Evolutionary conservation across 1,140 invertebrate species (phyloP).

Genomic region (Achroia grisella): DNA sequence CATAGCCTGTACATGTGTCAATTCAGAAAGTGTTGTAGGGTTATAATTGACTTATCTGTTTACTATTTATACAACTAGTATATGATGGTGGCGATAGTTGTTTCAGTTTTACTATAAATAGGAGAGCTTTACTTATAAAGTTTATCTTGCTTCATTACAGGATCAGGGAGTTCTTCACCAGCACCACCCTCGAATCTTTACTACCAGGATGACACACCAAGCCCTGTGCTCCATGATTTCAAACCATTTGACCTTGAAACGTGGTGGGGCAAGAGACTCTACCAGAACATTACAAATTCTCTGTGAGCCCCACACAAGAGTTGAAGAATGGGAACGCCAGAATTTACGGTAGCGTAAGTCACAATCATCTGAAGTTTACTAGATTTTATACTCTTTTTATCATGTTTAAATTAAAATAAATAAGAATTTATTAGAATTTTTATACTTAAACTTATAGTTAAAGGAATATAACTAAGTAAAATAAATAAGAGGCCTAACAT

Average conservation of each 20-base stretch:
- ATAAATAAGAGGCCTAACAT: no score
- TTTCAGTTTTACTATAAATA: no score
- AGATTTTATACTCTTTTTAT: constrained; percentile 37
- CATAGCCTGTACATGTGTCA: no score
- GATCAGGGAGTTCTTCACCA: constrained; percentile 60
- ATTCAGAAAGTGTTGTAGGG: no score
- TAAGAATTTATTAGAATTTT: neutral
- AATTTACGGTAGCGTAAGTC: constrained; percentile 57
- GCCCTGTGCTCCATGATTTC: constrained; percentile 81
- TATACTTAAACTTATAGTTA: no score
- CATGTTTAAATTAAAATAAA: neutral
- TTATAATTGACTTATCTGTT: no score
- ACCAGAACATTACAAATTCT: constrained; percentile 86
- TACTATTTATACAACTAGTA: no score
- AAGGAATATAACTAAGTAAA: no score
- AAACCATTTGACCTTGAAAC: constrained; percentile 90
- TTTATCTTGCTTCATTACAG: constrained; percentile 21
- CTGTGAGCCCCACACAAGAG: constrained; percentile 63
- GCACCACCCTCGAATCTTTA: constrained; percentile 71
- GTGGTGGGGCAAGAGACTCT: constrained; percentile 90
- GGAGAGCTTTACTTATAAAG: no score
- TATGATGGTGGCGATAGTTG: no score
- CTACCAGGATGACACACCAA: constrained; percentile 83
- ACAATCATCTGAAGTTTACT: constrained; percentile 69
- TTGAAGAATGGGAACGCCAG: constrained; percentile 31